Evolutionary conservation across 2,888 invertebrate genomes (phyloP).

Genomic region (Diloba caeruleocephala): DNA sequence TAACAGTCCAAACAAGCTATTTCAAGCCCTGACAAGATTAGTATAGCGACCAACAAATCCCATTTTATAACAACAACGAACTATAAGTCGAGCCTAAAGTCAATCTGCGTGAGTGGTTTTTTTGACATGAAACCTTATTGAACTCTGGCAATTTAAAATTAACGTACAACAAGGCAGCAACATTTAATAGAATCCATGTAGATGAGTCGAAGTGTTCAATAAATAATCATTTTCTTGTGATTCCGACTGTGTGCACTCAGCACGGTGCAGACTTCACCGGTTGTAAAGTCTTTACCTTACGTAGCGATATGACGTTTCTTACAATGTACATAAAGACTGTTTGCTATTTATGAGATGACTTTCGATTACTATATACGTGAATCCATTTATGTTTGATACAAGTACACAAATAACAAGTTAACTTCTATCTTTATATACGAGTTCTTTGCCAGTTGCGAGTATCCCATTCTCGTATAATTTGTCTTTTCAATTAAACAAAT

Average conservation of each 20-base stretch:
- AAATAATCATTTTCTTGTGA: conserved; percentile 38
- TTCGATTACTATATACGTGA: conserved; percentile 19
- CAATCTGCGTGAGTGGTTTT: conserved; percentile 22
- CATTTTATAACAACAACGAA: conserved; percentile 17
- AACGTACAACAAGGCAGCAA: conserved; percentile 25
- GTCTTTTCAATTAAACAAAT: no score
- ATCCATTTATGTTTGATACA: conserved; percentile 16
- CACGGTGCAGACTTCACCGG: conserved; percentile 12
- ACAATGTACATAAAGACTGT: conserved; percentile 29
- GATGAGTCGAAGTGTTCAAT: conserved; percentile 25
- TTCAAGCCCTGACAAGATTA: conserved; percentile 10
- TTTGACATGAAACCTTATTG: conserved; percentile 26
- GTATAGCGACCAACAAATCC: conserved; percentile 9
- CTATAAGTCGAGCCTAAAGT: conserved; percentile 38
- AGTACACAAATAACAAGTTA: conserved; percentile 20
- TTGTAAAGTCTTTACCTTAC: conserved; percentile 39
- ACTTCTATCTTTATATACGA: not conserved
- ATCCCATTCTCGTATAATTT: no score
- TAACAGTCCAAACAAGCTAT: conserved; percentile 10
- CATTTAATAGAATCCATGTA: conserved; percentile 30
- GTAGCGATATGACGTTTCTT: conserved; percentile 19
- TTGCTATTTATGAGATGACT: conserved; percentile 32
- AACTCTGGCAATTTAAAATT: conserved; percentile 26
- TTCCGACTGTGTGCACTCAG: conserved; percentile 21
- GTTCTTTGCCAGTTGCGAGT: no score